phyloP scores from a whole-genome alignment of 2,888 invertebrate genomes.

The Cheilosia soror region DNA sequence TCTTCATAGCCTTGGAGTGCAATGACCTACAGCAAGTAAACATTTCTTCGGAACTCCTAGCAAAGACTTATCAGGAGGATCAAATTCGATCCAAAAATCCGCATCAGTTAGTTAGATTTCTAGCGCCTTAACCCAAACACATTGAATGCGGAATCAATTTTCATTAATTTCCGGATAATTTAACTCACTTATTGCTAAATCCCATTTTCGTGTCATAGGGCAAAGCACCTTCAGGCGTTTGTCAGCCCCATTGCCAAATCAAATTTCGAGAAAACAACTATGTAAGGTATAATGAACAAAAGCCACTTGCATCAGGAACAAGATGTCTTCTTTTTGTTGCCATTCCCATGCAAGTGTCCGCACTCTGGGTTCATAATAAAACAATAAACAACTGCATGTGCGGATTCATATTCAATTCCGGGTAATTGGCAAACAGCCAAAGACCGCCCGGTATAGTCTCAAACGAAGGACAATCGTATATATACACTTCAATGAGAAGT shows the following conservation, averaged over 20 bases:
- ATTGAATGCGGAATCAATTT: background rate
- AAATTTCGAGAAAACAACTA: slow-evolving; percentile 49
- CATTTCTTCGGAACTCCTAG: too few species aligned
- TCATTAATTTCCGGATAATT: background rate
- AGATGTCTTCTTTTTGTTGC: slow-evolving; percentile 20
- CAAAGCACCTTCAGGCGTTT: slow-evolving; percentile 23
- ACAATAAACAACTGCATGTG: slow-evolving; percentile 51
- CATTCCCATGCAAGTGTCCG: slow-evolving; percentile 64
- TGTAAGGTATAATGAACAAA: slow-evolving; percentile 35
- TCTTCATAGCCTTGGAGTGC: too few species aligned
- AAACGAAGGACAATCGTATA: slow-evolving; percentile 12
- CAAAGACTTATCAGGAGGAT: too few species aligned
- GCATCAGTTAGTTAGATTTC: background rate
- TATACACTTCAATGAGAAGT: slow-evolving; percentile 52
- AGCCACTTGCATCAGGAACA: slow-evolving; percentile 44
- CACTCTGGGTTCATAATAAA: slow-evolving; percentile 31
- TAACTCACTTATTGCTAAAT: background rate
- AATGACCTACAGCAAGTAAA: too few species aligned
- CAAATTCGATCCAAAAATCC: too few species aligned
- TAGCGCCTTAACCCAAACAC: too few species aligned
- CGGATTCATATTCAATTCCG: slow-evolving; percentile 73
- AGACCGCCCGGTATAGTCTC: slow-evolving; percentile 65
- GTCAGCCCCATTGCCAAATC: slow-evolving; percentile 49
- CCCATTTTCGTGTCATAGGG: slow-evolving; percentile 50
- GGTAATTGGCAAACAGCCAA: slow-evolving; percentile 66